phyloP scores from a whole-genome alignment of 2,113 vertebrate species.

The Cricetomys ansorgei region DNA sequence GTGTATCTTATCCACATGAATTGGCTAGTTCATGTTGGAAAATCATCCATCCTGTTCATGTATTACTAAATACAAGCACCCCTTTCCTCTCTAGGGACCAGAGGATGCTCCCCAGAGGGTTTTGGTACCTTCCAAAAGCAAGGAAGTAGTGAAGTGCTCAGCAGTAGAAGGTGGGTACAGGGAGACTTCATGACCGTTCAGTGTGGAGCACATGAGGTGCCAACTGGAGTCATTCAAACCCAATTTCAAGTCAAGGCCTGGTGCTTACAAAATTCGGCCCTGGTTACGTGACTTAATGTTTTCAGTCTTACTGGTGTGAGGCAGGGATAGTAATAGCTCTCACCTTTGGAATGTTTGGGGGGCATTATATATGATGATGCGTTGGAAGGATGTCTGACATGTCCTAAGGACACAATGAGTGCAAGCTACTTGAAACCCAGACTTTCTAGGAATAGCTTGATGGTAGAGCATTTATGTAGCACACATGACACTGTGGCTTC shows the following conservation, averaged over 20 bases:
- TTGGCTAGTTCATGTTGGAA: constrained; percentile 4
- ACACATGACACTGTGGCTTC: neutral
- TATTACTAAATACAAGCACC: neutral
- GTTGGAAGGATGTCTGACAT: neutral
- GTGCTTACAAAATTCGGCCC: neutral
- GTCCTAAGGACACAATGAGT: neutral
- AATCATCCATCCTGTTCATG: neutral
- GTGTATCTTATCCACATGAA: neutral
- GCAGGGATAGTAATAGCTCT: neutral
- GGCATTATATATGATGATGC: neutral
- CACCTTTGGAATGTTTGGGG: neutral
- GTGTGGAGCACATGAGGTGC: neutral
- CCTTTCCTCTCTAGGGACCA: neutral
- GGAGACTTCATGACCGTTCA: neutral
- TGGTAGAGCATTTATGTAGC: neutral
- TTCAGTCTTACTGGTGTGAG: neutral
- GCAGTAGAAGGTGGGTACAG: neutral
- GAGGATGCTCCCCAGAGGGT: neutral
- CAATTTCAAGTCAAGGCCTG: neutral
- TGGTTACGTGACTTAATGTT: neutral
- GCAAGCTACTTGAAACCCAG: neutral
- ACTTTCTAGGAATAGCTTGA: neutral
- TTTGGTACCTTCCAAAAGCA: neutral
- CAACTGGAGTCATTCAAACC: neutral
- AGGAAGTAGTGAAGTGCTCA: neutral